Conservation (phyloP, 2,888 invertebrate genomes). For the Falcaria lacertinaria region DNA sequence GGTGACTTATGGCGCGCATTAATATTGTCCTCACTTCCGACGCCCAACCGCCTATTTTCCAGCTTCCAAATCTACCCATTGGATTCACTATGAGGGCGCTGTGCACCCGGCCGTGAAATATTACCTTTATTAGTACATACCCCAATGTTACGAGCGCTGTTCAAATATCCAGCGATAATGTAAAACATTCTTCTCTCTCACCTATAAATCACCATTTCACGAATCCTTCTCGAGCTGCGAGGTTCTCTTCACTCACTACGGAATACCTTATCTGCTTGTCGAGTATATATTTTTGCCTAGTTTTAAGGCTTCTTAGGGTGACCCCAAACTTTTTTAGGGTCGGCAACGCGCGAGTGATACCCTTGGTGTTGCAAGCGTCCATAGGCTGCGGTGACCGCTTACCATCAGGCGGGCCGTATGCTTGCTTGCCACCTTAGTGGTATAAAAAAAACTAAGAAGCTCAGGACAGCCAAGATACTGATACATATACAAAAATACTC, state of each 20-base stretch:
- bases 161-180: background rate
- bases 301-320: too few species aligned
- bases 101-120: constrained; percentile 16
- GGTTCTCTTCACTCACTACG: background rate
- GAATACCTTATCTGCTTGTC: background rate
- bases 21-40: constrained; percentile 71
- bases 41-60: constrained; percentile 57
- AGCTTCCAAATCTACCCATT: constrained; percentile 41
- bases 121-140: constrained; percentile 16
- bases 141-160: background rate
- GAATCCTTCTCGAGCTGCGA: background rate
- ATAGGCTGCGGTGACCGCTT: too few species aligned
- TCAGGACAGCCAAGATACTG: too few species aligned
- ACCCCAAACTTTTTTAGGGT: too few species aligned
- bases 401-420: too few species aligned
- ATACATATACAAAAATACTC: too few species aligned
- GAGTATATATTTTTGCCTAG: too few species aligned
- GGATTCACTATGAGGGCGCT: constrained; percentile 24
- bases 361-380: too few species aligned
- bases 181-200: background rate
- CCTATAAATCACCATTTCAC: background rate
- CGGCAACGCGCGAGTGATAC: too few species aligned
- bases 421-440: too few species aligned
- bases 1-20: constrained; percentile 69
- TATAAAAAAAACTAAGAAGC: too few species aligned